Evolutionary conservation across 2,888 invertebrate genomes (phyloP).

Genomic region (Idaea dimidiata): DNA sequence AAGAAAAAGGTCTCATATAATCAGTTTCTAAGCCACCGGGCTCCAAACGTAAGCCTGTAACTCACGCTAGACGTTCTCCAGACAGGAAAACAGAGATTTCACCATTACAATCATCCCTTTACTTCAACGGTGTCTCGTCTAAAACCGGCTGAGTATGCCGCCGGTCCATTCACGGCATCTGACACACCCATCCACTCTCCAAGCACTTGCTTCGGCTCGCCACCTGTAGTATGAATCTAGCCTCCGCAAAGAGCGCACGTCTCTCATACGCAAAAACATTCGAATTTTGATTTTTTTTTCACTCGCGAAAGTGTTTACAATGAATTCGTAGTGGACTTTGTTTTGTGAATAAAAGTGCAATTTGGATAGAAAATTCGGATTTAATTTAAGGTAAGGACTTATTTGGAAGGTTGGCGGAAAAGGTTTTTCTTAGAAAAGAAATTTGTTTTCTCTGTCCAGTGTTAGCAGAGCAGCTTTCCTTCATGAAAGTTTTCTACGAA

Average conservation of each 20-base stretch:
- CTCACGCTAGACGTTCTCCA: constrained; percentile 9
- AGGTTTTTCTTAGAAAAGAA: constrained; percentile 6
- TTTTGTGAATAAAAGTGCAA: constrained; percentile 19
- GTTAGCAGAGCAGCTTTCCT: not conserved
- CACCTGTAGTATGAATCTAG: constrained; percentile 63
- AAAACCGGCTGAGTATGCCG: constrained; percentile 22
- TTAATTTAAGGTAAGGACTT: not conserved
- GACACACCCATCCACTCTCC: constrained; percentile 36
- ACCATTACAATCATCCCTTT: constrained; percentile 30
- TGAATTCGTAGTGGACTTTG: constrained; percentile 20
- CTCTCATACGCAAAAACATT: constrained; percentile 20
- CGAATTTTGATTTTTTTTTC: constrained; percentile 2
- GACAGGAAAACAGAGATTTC: constrained; percentile 38
- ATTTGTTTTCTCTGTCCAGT: constrained; percentile 1
- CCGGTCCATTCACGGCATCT: constrained; percentile 39
- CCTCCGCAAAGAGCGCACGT: constrained; percentile 56
- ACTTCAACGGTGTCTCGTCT: constrained; percentile 21
- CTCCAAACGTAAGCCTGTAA: not conserved
- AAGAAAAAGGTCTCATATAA: too few species aligned
- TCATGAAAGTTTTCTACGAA: not conserved
- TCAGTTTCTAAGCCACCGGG: too few species aligned
- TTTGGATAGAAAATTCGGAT: constrained; percentile 5
- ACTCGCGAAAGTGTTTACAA: constrained; percentile 22
- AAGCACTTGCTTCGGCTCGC: constrained; percentile 38
- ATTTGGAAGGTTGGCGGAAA: not conserved